Evolutionary conservation across 2,113 vertebrate species (phyloP).

Genomic region (Cromileptes altivelis): DNA sequence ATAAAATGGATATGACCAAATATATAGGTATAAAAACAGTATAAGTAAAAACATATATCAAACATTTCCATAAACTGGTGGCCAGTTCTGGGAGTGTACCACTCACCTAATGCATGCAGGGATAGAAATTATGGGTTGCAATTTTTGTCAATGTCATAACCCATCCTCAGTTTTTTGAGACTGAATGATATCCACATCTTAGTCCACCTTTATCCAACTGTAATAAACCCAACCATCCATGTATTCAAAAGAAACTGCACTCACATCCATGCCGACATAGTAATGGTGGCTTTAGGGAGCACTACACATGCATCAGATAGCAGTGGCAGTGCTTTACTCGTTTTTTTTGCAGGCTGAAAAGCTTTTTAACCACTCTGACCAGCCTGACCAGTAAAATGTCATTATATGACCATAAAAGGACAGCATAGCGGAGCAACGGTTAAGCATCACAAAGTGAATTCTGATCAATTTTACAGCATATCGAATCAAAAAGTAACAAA

Average conservation of each 20-base stretch:
- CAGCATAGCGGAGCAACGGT: neutral
- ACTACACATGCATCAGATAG: neutral
- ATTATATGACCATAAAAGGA: neutral
- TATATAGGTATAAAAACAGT: no score
- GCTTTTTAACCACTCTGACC: constrained; percentile 6
- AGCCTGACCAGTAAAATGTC: neutral
- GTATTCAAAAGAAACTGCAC: constrained; percentile 11
- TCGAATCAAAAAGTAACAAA: neutral
- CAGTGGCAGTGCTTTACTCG: neutral
- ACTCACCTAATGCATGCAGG: neutral
- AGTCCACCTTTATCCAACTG: neutral
- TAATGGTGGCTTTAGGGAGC: neutral
- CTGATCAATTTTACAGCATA: neutral
- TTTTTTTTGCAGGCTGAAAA: neutral
- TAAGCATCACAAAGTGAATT: neutral
- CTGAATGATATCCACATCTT: neutral
- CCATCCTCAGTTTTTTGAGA: neutral
- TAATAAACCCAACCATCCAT: neutral
- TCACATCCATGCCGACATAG: neutral
- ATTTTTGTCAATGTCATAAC: neutral
- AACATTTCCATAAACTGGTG: no score
- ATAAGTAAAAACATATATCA: no score
- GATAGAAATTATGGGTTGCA: neutral
- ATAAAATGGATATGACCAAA: no score
- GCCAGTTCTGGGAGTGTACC: no score